Evolutionary conservation across 2,888 invertebrate genomes (phyloP).

Genomic region (Cataglyphis livida): DNA sequence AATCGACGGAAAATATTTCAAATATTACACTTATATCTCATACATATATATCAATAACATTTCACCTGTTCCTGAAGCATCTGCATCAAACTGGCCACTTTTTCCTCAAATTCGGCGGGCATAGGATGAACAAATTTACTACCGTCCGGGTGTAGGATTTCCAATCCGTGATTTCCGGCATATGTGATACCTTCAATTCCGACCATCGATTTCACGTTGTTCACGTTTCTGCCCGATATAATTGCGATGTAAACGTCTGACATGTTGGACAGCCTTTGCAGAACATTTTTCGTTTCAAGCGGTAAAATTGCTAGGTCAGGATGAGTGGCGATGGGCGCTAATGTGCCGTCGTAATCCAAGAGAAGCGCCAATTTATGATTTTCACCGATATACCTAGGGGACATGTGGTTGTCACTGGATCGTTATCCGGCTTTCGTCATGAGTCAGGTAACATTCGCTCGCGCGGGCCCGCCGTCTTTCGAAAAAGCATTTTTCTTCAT

Average conservation of each 20-base stretch:
- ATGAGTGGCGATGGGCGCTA: constrained; percentile 95
- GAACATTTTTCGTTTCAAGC: constrained; percentile 93
- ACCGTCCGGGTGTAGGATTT: constrained; percentile 95
- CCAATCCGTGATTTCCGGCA: constrained; percentile 95
- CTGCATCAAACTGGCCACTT: constrained; percentile 92
- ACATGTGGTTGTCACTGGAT: constrained; percentile 82
- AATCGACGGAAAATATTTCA: not conserved
- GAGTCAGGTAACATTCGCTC: constrained; percentile 81
- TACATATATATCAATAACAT: not conserved
- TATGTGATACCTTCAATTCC: constrained; percentile 96
- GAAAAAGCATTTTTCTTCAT: constrained; percentile 63
- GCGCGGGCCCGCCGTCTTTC: constrained; percentile 81
- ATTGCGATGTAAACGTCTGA: constrained; percentile 95
- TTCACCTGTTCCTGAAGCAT: constrained; percentile 91
- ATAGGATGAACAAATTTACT: constrained; percentile 96
- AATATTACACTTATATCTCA: not conserved
- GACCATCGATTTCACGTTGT: constrained; percentile 96
- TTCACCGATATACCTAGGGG: constrained; percentile 92
- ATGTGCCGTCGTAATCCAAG: constrained; percentile 95
- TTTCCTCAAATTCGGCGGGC: constrained; percentile 94
- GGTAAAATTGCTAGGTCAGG: constrained; percentile 95
- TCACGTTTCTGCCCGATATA: constrained; percentile 94
- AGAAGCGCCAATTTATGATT: constrained; percentile 94
- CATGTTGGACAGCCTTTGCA: constrained; percentile 93
- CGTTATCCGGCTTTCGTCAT: constrained; percentile 84